Base-by-base conservation (phyloP, 2,888 invertebrate genomes). In the Meiosimyza decipiens region DNA sequence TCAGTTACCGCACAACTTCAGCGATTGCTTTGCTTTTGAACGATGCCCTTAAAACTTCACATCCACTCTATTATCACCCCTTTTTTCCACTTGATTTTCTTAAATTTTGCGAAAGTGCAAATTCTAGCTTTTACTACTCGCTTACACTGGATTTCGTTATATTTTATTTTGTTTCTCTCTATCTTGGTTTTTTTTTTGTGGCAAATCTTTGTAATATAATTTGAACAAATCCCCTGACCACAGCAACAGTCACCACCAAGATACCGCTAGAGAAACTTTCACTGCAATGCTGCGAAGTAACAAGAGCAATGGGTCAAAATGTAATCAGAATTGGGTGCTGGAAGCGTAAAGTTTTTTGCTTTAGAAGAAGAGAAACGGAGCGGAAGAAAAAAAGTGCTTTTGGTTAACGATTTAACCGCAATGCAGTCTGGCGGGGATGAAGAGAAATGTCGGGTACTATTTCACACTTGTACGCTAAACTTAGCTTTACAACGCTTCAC, bases 151-250 rank as follows among this genome's bases (percentile, higher is more conserved):
- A 40, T 40, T 40, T 40, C 6, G 6, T 9, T 40, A 7, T 40
- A 40, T 9, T 40, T 40, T 40, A 9, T 6, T 40, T 40, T 9
- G 9, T 40, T 40, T 6, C 40, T 40, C 9, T 40, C 9, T 40
- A 40, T 40, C 40, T 40, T 40, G 40, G 40, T 40, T 40, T 40
- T 40, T 40, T 40, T 40, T 9, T 40, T 60, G 28, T n/a, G 18
- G 2, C 18, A 50, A 67, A 67, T 22, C 64, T 54, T 9, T 47
- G 64, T 50, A 71, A 71, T 64, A 49, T 60, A 66, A 71, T 71
- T 64, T 57, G n/a, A 71, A 57, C 71, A 71, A 71, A 71, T 66
- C 66, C 66, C 47, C 71, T 57, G 71, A 71, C 71, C 60, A 49
- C 71, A 62, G 60, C 40, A 40, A 60, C 59, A 66, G 1, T 33